Base-by-base conservation (phyloP, 2,888 invertebrate species). In the Drosophila colorata region DNA sequence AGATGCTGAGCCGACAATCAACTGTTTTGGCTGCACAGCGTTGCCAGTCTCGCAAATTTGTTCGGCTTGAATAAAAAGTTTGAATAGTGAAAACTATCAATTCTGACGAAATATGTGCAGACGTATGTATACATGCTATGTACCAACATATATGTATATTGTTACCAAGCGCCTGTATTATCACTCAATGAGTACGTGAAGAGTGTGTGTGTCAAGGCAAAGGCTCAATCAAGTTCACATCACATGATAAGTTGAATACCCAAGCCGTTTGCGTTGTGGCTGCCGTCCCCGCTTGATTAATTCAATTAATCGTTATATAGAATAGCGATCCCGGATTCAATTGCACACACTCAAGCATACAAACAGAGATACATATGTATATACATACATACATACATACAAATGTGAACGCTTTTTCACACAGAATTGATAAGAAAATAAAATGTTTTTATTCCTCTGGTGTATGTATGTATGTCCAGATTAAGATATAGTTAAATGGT, bases 311-410 rank as follows among this genome's bases (percentile, higher is more conserved):
- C 14, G 53, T 55, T 59, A 57, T 73, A 80, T 73, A 71, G 66
- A 73, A 66, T 81, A 43, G 65, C 77, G 86, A 88, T 73, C 83
- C 88, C 83, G 83, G 83, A 83, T 79, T 86, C 77, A 70, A 58
- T 52, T 58, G 58, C 33, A 35, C 33, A 33, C 31, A 46, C 49
- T 38, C 4, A 49, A 20, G 61, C 31, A 31, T 13, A 25, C 37
- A n/a, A n/a, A n/a, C n/a, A n/a, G n/a, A n/a, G n/a, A n/a, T n/a
- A 47, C 55, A 8, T 7, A 31, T 11, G 31, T 8, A 14, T 9
- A 16, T 11, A 53, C 6, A 58, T 38, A 48, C 23, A 31, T 6
- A 25, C 14, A n/a, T 33, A 35, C 28, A 41, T 47, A 14, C 8
- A 48, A 13, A 18, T 9, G 40, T 8, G 18, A 25, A 18, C 7